A percentile compares a stretch with the other conserved stretches of the same genome.
phyloP scores from a whole-genome alignment of 2,113 vertebrate genomes.

The Harpagus bidentatus region DNA sequence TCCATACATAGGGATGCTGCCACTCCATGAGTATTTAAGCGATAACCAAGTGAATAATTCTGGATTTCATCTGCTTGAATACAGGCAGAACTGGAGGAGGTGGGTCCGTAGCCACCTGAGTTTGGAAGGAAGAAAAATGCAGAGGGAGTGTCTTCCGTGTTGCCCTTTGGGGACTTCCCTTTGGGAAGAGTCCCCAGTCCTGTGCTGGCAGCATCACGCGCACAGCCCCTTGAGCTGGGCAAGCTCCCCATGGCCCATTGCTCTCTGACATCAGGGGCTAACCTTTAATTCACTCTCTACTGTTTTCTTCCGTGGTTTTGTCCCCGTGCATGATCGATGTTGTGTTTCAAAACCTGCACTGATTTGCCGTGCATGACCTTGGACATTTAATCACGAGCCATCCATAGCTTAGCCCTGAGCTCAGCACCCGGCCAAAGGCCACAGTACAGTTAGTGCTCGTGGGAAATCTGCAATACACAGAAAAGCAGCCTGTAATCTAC shows the following conservation, averaged over 20 bases:
- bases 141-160: not conserved
- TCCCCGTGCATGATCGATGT: fast-evolving
- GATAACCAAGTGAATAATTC: not conserved
- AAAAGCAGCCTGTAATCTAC: not conserved
- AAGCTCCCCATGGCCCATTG: not conserved
- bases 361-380: not conserved
- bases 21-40: not conserved
- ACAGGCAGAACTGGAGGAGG: not conserved
- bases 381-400: not conserved
- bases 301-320: not conserved
- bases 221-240: not conserved
- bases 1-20: fast-evolving
- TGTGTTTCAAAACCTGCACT: not conserved
- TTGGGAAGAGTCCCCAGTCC: not conserved
- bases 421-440: not conserved
- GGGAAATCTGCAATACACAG: not conserved
- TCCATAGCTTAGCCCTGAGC: not conserved
- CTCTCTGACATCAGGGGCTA: not conserved
- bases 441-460: too few species aligned
- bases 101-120: not conserved
- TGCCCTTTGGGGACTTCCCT: not conserved
- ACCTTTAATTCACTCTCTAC: not conserved
- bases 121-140: not conserved
- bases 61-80: not conserved
- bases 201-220: fast-evolving